Evolutionary conservation across 2,888 invertebrate species (phyloP).

Genomic region (Megaustenia siamemsis): DNA sequence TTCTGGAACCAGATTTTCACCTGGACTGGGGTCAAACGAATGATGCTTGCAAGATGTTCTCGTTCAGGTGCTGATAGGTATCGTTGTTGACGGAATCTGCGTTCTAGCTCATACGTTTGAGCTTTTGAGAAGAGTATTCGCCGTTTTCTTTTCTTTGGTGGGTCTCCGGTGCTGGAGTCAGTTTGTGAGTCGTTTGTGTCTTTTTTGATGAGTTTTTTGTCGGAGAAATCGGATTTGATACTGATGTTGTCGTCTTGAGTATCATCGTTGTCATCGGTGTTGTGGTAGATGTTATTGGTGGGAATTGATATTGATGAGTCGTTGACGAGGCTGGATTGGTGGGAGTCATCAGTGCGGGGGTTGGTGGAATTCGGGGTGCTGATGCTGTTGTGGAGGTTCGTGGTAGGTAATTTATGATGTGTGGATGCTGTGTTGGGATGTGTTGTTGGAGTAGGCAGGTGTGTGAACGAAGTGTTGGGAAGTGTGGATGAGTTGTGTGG

Average conservation of each 20-base stretch:
- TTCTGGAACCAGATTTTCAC: slow-evolving; percentile 84
- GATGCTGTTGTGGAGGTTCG: not conserved
- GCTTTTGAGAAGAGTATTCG: slow-evolving; percentile 98
- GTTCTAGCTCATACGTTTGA: slow-evolving; percentile 96
- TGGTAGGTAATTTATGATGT: not conserved
- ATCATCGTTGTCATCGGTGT: slow-evolving; percentile 68
- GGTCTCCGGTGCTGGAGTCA: slow-evolving; percentile 41
- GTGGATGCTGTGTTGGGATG: not conserved
- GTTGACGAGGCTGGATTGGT: slow-evolving; percentile 26
- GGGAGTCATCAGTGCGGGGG: slow-evolving; percentile 5
- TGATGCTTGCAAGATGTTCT: slow-evolving; percentile 96
- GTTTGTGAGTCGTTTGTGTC: slow-evolving; percentile 17
- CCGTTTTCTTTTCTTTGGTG: slow-evolving; percentile 90
- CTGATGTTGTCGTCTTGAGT: slow-evolving; percentile 82
- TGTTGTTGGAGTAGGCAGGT: not conserved
- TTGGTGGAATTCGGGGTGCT: not conserved
- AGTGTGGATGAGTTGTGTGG: not conserved
- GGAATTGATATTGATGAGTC: slow-evolving; percentile 28
- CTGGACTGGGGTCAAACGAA: slow-evolving; percentile 97
- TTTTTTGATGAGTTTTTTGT: slow-evolving; percentile 20
- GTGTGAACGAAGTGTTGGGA: not conserved
- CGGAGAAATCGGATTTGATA: slow-evolving; percentile 88
- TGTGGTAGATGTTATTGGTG: slow-evolving; percentile 44
- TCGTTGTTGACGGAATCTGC: slow-evolving; percentile 98
- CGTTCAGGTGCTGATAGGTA: slow-evolving; percentile 98